phyloP scores from a whole-genome alignment of 2,888 invertebrate species.

The Phengaris arion region DNA sequence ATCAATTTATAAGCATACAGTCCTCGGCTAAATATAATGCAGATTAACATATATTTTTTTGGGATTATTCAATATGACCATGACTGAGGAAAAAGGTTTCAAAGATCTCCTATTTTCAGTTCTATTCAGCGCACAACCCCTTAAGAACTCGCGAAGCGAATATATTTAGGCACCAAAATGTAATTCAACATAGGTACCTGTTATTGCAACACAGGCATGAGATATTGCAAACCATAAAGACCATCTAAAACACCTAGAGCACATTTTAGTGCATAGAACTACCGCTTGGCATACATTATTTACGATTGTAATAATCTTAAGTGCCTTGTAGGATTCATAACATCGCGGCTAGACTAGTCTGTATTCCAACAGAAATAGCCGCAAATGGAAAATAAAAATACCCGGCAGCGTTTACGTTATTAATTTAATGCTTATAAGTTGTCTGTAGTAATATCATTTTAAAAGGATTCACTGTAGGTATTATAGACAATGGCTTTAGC shows the following conservation, averaged over 20 bases:
- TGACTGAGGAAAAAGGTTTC: too few species aligned
- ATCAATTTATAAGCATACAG: too few species aligned
- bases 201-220: background rate
- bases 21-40: too few species aligned
- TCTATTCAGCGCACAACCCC: too few species aligned
- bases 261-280: slow-evolving; percentile 28
- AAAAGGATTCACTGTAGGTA: background rate
- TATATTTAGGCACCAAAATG: background rate
- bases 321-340: slow-evolving; percentile 39
- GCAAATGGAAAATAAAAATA: slow-evolving; percentile 29
- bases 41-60: too few species aligned
- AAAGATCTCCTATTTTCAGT: too few species aligned
- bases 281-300: slow-evolving; percentile 40
- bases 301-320: slow-evolving; percentile 44
- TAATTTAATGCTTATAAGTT: slow-evolving; percentile 11
- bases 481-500: background rate
- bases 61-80: too few species aligned
- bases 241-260: slow-evolving; percentile 30
- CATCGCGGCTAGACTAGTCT: slow-evolving; percentile 29
- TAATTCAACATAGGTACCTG: background rate
- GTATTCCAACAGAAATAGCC: slow-evolving; percentile 30
- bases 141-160: background rate
- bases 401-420: slow-evolving; percentile 1
- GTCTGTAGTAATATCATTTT: background rate
- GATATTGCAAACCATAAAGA: slow-evolving; percentile 13